Evolutionary conservation across 2,113 vertebrate genomes (phyloP), one percentile per base, ranked within the genome.

Genomic region (Microcebus tavaratra): DNA sequence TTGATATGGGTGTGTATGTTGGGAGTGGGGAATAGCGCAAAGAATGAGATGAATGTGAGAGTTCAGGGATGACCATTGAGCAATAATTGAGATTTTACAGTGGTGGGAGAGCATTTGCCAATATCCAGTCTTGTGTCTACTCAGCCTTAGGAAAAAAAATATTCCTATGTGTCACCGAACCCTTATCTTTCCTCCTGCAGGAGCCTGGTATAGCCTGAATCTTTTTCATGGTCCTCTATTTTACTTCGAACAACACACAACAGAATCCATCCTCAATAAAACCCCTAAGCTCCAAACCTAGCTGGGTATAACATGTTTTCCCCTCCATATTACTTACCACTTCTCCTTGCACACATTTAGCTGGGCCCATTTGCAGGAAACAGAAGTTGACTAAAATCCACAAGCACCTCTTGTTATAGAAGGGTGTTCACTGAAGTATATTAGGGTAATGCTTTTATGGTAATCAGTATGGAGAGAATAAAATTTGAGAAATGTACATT

Each of bases 71-170:
- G 90, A 81, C 31, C 29, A 0, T 45, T 85, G 78, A 98, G 59
- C 88, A 97, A 75, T 93, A 97, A 97, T 61, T 97, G 87, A 97
- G 76, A 85, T 78, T 95, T 96, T 67, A 75, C 17, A 90, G 84
- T 67, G 57, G 68, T 96, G 83, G 25, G 8, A 11, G 9, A 87
- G 57, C n/a, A 20, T 96, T 97, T 98, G 82, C 84, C 91, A 97
- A 20, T 97, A 93, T 67, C 93, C 57, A 86, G 21, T 96, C 78
- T 92, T 75, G 72, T 70, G 53, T 10, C 88, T 97, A 91, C 68
- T 98, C 88, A 59, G 17, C 65, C 53, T 88, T 92, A 27, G 25
- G 53, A 88, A 68, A 88, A 48, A 96, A 97, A 93, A 73, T 91
- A 87, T 25, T 86, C 48, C 61, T 87, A 78, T 97, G 70, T 83